Conservation (phyloP, 2,888 invertebrate genomes). For the Tryphoninae sp. region DNA sequence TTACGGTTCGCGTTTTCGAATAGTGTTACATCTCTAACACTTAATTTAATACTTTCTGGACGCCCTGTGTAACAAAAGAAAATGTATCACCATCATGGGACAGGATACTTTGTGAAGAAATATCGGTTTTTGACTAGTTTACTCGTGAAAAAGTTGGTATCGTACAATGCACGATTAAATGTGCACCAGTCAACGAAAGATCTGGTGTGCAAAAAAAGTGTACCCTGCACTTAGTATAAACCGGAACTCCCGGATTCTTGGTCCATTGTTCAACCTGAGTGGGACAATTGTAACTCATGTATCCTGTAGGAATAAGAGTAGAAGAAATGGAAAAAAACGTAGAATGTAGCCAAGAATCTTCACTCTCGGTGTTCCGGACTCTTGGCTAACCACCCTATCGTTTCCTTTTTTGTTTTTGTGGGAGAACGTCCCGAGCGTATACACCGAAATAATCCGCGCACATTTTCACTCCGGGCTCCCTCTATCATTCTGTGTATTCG, state of each 20-base stretch:
- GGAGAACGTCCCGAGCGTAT: background rate
- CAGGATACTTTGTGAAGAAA: no score
- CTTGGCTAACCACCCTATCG: background rate
- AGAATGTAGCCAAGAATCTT: background rate
- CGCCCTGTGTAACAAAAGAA: no score
- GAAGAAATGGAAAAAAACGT: background rate
- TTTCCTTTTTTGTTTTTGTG: background rate
- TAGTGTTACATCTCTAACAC: no score
- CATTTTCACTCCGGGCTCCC: constrained; percentile 12
- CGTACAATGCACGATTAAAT: background rate
- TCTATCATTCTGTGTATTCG: constrained; percentile 15
- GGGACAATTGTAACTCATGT: constrained; percentile 1
- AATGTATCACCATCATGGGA: no score
- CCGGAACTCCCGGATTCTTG: background rate
- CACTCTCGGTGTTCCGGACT: background rate
- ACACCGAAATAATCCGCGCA: constrained; percentile 22
- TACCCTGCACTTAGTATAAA: constrained; percentile 7
- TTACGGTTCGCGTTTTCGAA: no score
- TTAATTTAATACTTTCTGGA: no score
- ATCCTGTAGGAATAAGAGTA: constrained; percentile 1
- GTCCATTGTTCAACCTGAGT: constrained; percentile 3
- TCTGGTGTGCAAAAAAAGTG: background rate
- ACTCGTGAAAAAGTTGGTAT: no score
- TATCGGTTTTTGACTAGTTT: no score
- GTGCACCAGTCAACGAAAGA: background rate